Evolutionary conservation across 2,797 vertebrate genomes (phyloP).

Genomic region (Sorex maritimensis): DNA sequence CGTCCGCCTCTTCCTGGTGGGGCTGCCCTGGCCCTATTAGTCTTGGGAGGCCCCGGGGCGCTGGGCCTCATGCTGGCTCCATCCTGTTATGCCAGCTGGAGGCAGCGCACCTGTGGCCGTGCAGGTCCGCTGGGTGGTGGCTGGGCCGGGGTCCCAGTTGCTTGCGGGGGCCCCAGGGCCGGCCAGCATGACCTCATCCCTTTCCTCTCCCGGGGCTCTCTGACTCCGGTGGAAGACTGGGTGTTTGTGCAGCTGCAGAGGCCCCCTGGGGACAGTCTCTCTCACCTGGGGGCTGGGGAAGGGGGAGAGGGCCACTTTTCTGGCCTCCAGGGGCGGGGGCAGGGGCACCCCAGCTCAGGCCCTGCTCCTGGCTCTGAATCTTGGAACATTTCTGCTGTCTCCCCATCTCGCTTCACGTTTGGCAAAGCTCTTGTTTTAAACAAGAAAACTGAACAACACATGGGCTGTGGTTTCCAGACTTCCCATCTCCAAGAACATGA

Average conservation of each 20-base stretch:
- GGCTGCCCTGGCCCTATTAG: conserved; percentile 84
- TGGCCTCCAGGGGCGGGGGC: conserved; percentile 40
- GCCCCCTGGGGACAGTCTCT: background rate
- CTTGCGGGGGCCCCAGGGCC: conserved; percentile 83
- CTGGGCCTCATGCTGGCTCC: conserved; percentile 87
- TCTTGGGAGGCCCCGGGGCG: conserved; percentile 87
- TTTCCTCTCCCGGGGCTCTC: conserved; percentile 83
- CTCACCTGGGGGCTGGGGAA: conserved; percentile 66
- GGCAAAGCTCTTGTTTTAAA: conserved; percentile 74
- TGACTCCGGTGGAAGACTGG: conserved; percentile 44
- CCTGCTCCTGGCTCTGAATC: background rate
- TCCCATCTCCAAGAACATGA: conserved; percentile 69
- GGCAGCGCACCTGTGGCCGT: conserved; percentile 90
- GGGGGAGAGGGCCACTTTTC: background rate
- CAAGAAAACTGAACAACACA: conserved; percentile 71
- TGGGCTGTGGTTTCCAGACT: conserved; percentile 72
- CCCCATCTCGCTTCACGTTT: conserved; percentile 23
- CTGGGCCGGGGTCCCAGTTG: conserved; percentile 84
- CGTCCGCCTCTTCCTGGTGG: conserved; percentile 82
- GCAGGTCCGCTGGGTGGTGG: conserved; percentile 80
- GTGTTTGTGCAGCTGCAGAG: conserved; percentile 89
- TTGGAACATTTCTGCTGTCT: background rate
- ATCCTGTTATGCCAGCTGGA: conserved; percentile 91
- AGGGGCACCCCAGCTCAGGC: conserved; percentile 31
- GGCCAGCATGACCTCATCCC: conserved; percentile 89